These are phyloP conservation scores for Metallyticus violacea DNA, from an alignment of 2,888 invertebrate genomes.

Conservation along the genomic window DNA sequence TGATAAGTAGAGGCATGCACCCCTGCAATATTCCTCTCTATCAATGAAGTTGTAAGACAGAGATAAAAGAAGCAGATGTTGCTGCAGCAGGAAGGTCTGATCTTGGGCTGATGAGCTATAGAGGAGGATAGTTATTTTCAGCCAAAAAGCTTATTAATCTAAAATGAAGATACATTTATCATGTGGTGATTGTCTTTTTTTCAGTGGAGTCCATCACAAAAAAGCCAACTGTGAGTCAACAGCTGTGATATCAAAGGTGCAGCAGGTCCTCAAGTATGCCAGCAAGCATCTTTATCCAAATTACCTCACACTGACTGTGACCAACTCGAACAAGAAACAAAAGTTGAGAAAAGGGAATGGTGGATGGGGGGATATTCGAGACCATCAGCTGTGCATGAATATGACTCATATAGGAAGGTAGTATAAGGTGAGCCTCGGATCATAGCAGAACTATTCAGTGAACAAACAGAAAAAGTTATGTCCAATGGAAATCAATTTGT, in stretches of 20 bases:
- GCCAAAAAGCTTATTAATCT: neutral
- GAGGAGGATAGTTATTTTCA: no score
- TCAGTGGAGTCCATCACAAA: slow-evolving; percentile 94
- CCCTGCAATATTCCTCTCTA: no score
- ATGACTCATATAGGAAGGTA: slow-evolving; percentile 57
- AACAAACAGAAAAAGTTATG: neutral
- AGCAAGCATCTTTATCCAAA: slow-evolving; percentile 68
- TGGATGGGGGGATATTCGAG: slow-evolving; percentile 94
- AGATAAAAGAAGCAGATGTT: no score
- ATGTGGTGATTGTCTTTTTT: slow-evolving; percentile 38
- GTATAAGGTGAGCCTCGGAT: slow-evolving; percentile 28
- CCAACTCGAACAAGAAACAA: slow-evolving; percentile 64
- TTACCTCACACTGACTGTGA: slow-evolving; percentile 63
- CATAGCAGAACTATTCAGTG: neutral
- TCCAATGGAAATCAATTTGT: no score
- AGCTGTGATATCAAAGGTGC: slow-evolving; percentile 79
- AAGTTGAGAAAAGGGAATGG: slow-evolving; percentile 88
- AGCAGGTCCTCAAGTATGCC: slow-evolving; percentile 71
- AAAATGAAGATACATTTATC: neutral
- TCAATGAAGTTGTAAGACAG: no score
- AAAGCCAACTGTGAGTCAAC: slow-evolving; percentile 87
- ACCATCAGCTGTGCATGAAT: slow-evolving; percentile 76
- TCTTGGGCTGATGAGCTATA: no score
- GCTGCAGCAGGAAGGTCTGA: no score
- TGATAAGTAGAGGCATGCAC: no score